A percentile compares a stretch with the other conserved stretches of the same genome.
Evolutionary conservation across 2,797 vertebrate species (phyloP).

Genomic region (Sebastes taczanowskii): DNA sequence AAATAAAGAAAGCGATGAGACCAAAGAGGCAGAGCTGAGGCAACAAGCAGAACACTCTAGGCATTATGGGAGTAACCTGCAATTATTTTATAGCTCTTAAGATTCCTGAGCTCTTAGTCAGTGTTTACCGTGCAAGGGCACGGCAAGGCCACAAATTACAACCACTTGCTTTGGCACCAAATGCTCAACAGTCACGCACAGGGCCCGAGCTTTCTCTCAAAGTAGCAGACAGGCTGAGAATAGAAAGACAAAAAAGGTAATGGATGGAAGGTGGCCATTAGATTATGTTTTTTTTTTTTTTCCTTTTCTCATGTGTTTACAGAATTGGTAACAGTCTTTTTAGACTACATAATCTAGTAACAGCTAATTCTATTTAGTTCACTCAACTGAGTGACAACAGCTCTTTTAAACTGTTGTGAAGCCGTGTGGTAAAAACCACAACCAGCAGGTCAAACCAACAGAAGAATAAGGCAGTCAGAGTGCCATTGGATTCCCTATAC

Average conservation of each 20-base stretch:
- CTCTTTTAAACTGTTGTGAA: conserved; percentile 10
- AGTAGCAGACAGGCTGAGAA: conserved; percentile 26
- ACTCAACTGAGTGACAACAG: conserved; percentile 7
- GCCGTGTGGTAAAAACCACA: conserved; percentile 32
- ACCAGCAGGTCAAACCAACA: conserved; percentile 27
- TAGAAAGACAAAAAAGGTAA: conserved; percentile 34
- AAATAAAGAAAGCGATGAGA: conserved; percentile 36
- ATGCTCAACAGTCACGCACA: conserved; percentile 86
- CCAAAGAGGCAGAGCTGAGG: conserved; percentile 50
- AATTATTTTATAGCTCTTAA: conserved; percentile 95
- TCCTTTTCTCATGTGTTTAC: conserved; percentile 6
- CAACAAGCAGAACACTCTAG: conserved; percentile 66
- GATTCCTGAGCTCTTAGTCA: conserved; percentile 94
- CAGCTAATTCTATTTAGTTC: conserved; percentile 1
- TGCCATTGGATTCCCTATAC: neutral
- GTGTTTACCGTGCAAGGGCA: conserved; percentile 88
- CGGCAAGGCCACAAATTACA: conserved; percentile 85
- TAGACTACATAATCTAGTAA: neutral
- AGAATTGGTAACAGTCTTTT: neutral
- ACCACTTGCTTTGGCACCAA: conserved; percentile 82
- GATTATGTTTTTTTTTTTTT: conserved; percentile 7
- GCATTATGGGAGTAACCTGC: conserved; percentile 85
- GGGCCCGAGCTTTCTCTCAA: conserved; percentile 36
- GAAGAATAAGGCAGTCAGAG: conserved; percentile 5
- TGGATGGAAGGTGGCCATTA: neutral